These are phyloP conservation scores for Cerastoderma edule DNA, from an alignment of 2,888 invertebrate genomes.

Conservation along the genomic window DNA sequence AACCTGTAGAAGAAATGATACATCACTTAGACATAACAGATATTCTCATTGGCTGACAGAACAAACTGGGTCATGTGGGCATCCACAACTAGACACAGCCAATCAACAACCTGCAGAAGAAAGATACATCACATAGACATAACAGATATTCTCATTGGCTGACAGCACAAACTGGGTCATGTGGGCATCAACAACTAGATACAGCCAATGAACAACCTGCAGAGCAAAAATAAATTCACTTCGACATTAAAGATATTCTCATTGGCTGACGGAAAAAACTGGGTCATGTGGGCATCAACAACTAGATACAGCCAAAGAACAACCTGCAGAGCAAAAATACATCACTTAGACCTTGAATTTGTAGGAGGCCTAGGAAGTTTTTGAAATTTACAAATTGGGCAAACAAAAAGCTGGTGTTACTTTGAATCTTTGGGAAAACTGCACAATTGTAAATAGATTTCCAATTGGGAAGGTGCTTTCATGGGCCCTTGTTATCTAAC, in stretches of 20 bases:
- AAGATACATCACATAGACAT: neutral
- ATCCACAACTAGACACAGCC: conserved; percentile 73
- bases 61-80: conserved; percentile 76
- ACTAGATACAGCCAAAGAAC: conserved; percentile 72
- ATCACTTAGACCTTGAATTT: neutral
- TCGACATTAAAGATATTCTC: neutral
- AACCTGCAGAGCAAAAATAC: conserved; percentile 60
- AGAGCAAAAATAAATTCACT: conserved; percentile 5
- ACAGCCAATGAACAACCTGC: conserved; percentile 75
- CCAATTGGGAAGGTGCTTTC: too few species aligned
- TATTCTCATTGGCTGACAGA: neutral
- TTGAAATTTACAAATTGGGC: too few species aligned
- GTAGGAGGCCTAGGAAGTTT: too few species aligned
- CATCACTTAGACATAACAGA: neutral
- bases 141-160: neutral
- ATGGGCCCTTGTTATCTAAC: too few species aligned
- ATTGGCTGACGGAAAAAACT: conserved; percentile 58
- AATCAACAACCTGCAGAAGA: conserved; percentile 71
- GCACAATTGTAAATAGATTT: too few species aligned
- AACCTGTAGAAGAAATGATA: conserved; percentile 61
- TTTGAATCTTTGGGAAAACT: too few species aligned
- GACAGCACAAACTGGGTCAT: conserved; percentile 70
- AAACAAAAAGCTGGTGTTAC: too few species aligned
- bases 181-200: conserved; percentile 73
- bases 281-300: conserved; percentile 76